Base-by-base conservation (phyloP, 2,113 vertebrate genomes). In the Hepsetus odoe region DNA sequence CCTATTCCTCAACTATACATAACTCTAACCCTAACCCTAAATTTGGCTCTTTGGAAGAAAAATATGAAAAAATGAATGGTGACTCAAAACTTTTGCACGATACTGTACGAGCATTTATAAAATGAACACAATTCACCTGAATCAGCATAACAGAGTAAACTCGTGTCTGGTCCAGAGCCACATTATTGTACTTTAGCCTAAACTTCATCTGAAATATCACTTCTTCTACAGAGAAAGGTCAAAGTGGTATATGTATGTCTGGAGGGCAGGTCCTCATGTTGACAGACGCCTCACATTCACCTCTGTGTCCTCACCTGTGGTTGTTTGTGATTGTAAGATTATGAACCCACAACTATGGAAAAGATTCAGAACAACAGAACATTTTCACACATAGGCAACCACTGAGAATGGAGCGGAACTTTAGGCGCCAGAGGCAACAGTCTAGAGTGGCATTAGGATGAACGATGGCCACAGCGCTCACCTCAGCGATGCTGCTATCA, bases 391-490 rank as follows among this genome's bases (percentile, higher is more conserved):
- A 32, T 49, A 7, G 44, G 49, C 16, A 66, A 44, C 22, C 38
- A 24, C 72, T 55, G 76, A 81, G 82, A 76, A 78, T 35, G 7
- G 20, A 46, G 73, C 7, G 53, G 76, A 85, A 82, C 76, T 71
- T 38, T 33, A 83, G 84, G 84, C 76, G 76, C 86, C 85, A 84
- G 71, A 88, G 78, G 84, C 85, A 88, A 92, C 85, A 87, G 86
- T 83, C 61, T 49, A 83, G 86, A 88, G 88, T 84, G 84, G 62
- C 74, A 26, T 32, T 32, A 56, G 51, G 46, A 58, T 80, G 73
- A 83, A 33, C 24, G 68, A 83, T 80, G 61, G 73, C 42, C 73
- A 53, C 11, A n/a, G 40, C 42, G 58, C 55, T 78, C 55, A 79
- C 59, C 72, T 83, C 56, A 24, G 77, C 49, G 49, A 49, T 18